A percentile compares a stretch with the other conserved stretches of the same genome.
phyloP scores from a whole-genome alignment of 23 tunicate genomes.

The Clavelina lepadiformis region DNA sequence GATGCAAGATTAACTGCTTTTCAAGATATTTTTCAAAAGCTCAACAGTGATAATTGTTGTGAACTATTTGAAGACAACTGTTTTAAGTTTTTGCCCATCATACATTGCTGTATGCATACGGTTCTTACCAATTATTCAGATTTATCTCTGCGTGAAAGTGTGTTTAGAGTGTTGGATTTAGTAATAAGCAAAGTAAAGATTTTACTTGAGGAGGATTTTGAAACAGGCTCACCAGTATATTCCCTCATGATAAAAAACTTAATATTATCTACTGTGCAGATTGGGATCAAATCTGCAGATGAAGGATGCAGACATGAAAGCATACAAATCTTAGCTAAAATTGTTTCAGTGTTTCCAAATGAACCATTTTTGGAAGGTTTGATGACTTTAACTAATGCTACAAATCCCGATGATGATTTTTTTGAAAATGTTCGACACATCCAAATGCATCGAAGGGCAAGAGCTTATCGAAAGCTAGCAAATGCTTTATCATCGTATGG shows the following conservation, averaged over 20 bases:
- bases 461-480: conserved; percentile 68
- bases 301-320: conserved; percentile 57
- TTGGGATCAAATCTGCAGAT: conserved; percentile 38
- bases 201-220: conserved; percentile 1
- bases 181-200: conserved; percentile 19
- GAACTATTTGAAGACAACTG: conserved; percentile 43
- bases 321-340: conserved; percentile 36
- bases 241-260: conserved; percentile 37
- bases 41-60: conserved; percentile 18
- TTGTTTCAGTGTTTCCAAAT: conserved; percentile 42
- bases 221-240: conserved; percentile 8
- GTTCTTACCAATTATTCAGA: conserved; percentile 36
- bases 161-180: conserved; percentile 40
- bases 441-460: conserved; percentile 61
- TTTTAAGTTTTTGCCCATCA: conserved; percentile 33
- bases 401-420: conserved; percentile 57
- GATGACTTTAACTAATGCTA: conserved; percentile 29
- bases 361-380: conserved; percentile 38
- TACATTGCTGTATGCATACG: conserved; percentile 55
- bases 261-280: conserved; percentile 37
- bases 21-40: conserved; percentile 16
- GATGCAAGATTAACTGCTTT: conserved; percentile 57
- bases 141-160: conserved; percentile 54
- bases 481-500: conserved; percentile 1
- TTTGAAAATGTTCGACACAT: conserved; percentile 75